Base-by-base conservation (phyloP, 1,140 invertebrate genomes). In the Drosophila ohnishii region DNA sequence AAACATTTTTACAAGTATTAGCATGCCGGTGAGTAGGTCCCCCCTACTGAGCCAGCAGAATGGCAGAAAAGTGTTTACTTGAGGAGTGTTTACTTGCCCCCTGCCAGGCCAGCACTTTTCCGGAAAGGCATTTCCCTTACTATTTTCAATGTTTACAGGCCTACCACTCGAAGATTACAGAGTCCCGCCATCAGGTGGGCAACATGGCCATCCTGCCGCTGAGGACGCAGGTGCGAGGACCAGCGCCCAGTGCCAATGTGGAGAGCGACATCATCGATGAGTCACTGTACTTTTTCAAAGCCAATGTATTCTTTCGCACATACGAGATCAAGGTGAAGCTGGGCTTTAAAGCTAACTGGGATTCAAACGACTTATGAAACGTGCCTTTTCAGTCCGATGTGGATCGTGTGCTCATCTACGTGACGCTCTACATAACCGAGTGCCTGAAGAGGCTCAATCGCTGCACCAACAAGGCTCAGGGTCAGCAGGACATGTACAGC, bases 301-400 rank as follows among this genome's bases (percentile, higher is more conserved):
- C 99, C 2, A 99, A 99, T 93, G 98, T 99, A 8, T 99, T 99
- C 92, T 99, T 99, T 92, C 95, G 98, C 78, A 99, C 98, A 45
- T 99, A 99, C 92, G 98, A 99, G 93, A 98, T 99, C 61, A 99
- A 99, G 94, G 96, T 97, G 93, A 80, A 62, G 51, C 5, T 4
- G 2, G 19, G 51, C 11, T 14, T 4, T 6, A 3, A 37, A 19
- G 10, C 62, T 55, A 11, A 9, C 9, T 19, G 9, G 10, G n/a
- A 16, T 7, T n/a, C 1, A 1, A 34, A 0, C 35, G 5, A 11
- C 25, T 57, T 86, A 44, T 51, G 14, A 19, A 28, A 8, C 1
- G 0, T 30, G 40, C 2, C 5, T 2, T 75, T 7, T 94, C 92
- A 98, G 96, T 98, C 96, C 87, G 97, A 99, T 92, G 95, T 97